A percentile compares a stretch with the other conserved stretches of the same genome.
phyloP scores from a whole-genome alignment of 2,113 vertebrate species.

The Myotis lucifugus region DNA sequence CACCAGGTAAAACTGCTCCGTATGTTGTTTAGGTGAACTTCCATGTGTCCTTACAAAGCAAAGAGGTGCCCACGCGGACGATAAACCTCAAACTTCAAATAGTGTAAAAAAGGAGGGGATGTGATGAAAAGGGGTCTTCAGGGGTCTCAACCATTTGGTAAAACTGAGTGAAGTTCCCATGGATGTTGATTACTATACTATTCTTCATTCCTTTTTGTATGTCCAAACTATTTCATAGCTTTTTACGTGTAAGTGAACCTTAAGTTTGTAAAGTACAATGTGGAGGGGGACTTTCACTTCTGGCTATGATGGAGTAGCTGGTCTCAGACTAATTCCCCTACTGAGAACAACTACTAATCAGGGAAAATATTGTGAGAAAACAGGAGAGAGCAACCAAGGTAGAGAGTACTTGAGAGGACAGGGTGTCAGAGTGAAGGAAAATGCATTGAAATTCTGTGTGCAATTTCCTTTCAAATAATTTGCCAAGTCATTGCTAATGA shows the following conservation, averaged over 20 bases:
- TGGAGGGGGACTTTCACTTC: not conserved
- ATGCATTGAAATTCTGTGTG: not conserved
- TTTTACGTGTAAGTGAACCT: not conserved
- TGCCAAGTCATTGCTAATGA: not conserved
- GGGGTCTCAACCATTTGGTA: not conserved
- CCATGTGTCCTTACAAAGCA: not conserved
- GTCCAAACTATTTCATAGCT: not conserved
- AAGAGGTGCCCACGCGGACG: not conserved
- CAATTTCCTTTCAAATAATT: not conserved
- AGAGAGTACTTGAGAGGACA: not conserved
- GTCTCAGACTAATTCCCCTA: not conserved
- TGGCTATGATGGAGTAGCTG: not conserved
- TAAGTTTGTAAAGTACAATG: not conserved
- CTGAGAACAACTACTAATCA: not conserved
- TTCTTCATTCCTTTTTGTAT: not conserved
- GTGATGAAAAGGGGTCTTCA: not conserved
- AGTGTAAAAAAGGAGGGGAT: not conserved
- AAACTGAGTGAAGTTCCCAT: not conserved
- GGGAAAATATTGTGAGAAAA: not conserved
- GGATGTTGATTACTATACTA: not conserved
- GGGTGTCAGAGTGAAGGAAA: not conserved
- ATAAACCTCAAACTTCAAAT: not conserved
- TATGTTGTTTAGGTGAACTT: not conserved
- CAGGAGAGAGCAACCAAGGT: not conserved
- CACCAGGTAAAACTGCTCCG: not conserved